A percentile compares a stretch with the other conserved stretches of the same genome.
These are phyloP conservation scores for Amblyjoppa fuscipennis DNA, from an alignment of 2,888 invertebrate genomes.

Conservation along the genomic window DNA sequence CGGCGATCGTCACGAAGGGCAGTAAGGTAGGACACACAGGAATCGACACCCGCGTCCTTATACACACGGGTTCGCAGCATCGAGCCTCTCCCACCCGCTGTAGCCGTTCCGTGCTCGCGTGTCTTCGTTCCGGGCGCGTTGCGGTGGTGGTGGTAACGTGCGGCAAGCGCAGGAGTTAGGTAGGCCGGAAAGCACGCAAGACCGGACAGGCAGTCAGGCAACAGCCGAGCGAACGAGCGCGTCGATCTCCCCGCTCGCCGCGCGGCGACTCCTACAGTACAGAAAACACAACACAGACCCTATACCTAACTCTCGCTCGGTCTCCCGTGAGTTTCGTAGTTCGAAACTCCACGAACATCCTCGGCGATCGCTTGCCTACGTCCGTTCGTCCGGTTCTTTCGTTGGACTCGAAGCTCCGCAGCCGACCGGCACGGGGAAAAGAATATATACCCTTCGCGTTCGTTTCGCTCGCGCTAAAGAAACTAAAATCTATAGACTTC, in stretches of 20 bases:
- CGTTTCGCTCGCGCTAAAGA: constrained; percentile 7
- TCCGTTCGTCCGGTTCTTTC: constrained; percentile 27
- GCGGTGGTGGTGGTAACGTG: constrained; percentile 35
- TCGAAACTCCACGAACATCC: background rate
- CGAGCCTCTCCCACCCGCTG: constrained; percentile 60
- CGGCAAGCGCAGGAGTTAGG: constrained; percentile 34
- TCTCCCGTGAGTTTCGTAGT: background rate
- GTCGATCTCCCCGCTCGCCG: constrained; percentile 34
- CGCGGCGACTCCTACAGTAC: background rate
- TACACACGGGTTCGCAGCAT: background rate
- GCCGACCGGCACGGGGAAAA: constrained; percentile 3
- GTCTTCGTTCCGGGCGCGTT: constrained; percentile 40
- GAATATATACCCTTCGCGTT: constrained; percentile 8
- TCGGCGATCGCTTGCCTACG: background rate
- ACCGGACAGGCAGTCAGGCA: constrained; percentile 73
- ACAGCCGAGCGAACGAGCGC: constrained; percentile 65
- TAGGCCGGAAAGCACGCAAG: constrained; percentile 68
- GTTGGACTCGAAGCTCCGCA: background rate
- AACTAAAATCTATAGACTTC: constrained; percentile 19
- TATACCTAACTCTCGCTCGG: background rate
- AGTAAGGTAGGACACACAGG: background rate
- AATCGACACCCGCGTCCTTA: background rate
- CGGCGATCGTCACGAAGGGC: background rate
- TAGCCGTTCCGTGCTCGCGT: constrained; percentile 20
- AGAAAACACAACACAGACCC: background rate